These are phyloP conservation scores for Psettodes erumei DNA, from an alignment of 2,113 vertebrate genomes.

Conservation along the genomic window DNA sequence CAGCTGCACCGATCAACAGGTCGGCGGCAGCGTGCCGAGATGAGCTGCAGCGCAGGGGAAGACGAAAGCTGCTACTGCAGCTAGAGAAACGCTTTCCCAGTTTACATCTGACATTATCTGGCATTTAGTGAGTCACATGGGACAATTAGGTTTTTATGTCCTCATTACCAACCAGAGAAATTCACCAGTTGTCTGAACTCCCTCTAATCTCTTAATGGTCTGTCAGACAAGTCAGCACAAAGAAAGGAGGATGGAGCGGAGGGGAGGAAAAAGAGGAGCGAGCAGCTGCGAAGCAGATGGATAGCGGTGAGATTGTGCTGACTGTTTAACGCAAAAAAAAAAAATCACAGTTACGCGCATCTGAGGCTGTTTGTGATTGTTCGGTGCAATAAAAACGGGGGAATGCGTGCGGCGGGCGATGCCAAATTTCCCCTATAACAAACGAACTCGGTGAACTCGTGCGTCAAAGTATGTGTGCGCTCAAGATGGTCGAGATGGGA, in stretches of 20 bases:
- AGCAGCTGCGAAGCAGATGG: constrained; percentile 60
- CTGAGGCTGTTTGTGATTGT: constrained; percentile 43
- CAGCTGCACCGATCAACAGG: no score
- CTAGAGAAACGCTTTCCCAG: no score
- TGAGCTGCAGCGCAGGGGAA: no score
- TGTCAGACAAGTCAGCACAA: neutral
- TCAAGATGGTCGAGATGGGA: constrained; percentile 21
- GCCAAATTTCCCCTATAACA: constrained; percentile 40
- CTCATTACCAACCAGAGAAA: neutral
- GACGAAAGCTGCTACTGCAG: no score
- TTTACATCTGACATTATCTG: neutral
- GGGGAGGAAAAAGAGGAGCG: no score
- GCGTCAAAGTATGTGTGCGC: neutral
- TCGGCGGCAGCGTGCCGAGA: no score
- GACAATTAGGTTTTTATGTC: neutral
- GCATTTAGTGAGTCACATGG: neutral
- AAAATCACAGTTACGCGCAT: neutral
- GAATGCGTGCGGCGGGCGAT: neutral
- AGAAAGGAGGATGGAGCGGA: neutral
- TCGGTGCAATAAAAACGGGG: constrained; percentile 39
- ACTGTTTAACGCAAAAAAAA: constrained; percentile 14
- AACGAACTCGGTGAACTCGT: constrained; percentile 45
- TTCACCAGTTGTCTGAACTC: no score
- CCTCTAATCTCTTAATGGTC: neutral
- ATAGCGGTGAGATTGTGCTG: neutral